Conservation (phyloP, 2,888 invertebrate genomes). For the Melanophora roralis region DNA sequence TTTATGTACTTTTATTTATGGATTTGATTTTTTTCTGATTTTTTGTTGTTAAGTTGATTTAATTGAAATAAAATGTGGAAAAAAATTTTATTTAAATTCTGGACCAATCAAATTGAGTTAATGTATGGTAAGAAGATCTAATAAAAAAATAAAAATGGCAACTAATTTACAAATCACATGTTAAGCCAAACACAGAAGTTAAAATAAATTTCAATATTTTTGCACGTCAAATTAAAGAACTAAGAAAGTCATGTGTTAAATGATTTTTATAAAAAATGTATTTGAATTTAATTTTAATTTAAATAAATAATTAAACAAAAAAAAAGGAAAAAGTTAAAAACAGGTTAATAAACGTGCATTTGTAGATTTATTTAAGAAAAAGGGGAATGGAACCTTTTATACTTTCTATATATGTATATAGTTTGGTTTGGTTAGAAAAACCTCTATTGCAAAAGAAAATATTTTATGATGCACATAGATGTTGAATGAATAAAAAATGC, state of each 20-base stretch:
- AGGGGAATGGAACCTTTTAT: too few species aligned
- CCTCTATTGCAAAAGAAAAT: conserved; percentile 26
- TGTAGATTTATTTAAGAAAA: too few species aligned
- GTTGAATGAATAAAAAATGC: conserved; percentile 22
- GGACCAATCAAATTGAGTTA: conserved; percentile 55
- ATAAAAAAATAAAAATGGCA: conserved; percentile 26
- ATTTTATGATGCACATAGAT: not conserved
- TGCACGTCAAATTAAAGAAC: not conserved
- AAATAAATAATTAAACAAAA: too few species aligned
- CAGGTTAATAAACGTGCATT: conserved; percentile 59
- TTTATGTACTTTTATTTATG: conserved; percentile 39
- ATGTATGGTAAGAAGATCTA: conserved; percentile 59
- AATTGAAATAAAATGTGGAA: conserved; percentile 40
- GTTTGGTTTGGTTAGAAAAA: not conserved
- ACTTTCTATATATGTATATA: too few species aligned
- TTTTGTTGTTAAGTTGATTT: conserved; percentile 20
- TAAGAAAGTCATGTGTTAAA: conserved; percentile 30
- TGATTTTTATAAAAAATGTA: not conserved
- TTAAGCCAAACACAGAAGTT: conserved; percentile 42
- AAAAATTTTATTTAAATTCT: conserved; percentile 26
- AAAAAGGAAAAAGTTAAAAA: too few species aligned
- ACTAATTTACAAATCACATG: conserved; percentile 15
- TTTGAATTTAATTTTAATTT: not conserved
- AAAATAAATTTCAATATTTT: conserved; percentile 42
- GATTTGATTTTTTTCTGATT: conserved; percentile 18